Evolutionary conservation across 2,113 vertebrate species (phyloP), one percentile per base, ranked within the genome.

Genomic region (Apistogramma diplotaenia): DNA sequence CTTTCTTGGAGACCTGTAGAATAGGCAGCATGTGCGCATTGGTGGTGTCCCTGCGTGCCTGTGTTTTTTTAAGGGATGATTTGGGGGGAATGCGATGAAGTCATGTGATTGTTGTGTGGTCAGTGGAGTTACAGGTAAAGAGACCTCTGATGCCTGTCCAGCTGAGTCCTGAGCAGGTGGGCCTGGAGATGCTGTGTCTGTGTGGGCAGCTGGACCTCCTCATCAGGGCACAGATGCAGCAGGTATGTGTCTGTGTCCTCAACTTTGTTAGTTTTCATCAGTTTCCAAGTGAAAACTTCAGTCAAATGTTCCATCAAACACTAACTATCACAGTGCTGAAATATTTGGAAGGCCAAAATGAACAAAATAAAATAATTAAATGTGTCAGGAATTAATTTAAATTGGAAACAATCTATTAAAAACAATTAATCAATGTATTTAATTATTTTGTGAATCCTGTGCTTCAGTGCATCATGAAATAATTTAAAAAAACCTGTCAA

Each of bases 181-280:
- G 94, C 15, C 78, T 96, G 87, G 96, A 96, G 93, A 96, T 96
- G 93, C 55, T 95, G 86, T 95, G 93, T 87, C 94, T 96, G 1
- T 96, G 95, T 76, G 93, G 94, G 46, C 95, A 96, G 72, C 93
- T 96, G 87, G 95, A 96, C 90, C 93, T 96, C n/a, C 93, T 96
- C 73, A 93, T 96, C 88, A 92, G 95, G 84, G 94, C 94, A 3
- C 95, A 96, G 92, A 95, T 95, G 80, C 93, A 95, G 74, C 94
- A 96, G 94, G 95, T 96, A 70, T 8, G 49, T 27, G 25, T 49
- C 27, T 70, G 7, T 27, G 21, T 35, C 25, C 29, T 58, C 53
- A 29, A 59, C 37, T 71, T 49, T 33, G 27, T 49, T 70, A 21
- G 49, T 43, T 33, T 67, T 57, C 11, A 43, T 27, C 7, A 37